Evolutionary conservation across 2,888 invertebrate genomes (phyloP), one percentile per base, ranked within the genome.

Genomic region (Callimorpha dominula): DNA sequence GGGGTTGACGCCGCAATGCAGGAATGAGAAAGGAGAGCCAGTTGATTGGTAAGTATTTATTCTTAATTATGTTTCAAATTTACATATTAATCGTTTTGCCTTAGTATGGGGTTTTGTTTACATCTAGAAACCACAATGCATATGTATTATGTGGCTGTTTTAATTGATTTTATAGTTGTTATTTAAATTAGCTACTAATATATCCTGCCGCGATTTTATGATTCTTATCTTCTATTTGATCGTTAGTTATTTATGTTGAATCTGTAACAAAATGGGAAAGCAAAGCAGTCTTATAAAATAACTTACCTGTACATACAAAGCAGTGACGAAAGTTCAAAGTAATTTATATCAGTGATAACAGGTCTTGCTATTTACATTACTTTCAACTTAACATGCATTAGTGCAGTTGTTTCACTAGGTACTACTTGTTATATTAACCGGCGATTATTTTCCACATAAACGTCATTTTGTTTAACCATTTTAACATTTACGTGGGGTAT

Each of bases 11-110:
- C 95, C 94, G 70, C 95, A 95, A 82, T 96, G 96, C 81, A 91
- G 95, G 80, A 97, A 97, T 91, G 97, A 97, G 87, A 94, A 95
- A 78, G 97, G 97, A 71, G 94, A 96, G 73, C 91, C 96, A 15
- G 97, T 98, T 12, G 97, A 97, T 91, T 98, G 97, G 97, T 97
- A 92, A 96, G 95, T 90, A 74, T 70, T 78, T 31, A 2, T 31
- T 1, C 2, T 1, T 31, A 31, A 2, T 31, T 31, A 31, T 31
- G 31, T 80, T 71, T 76, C 43, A n/a, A 57, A 54, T 14, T 42
- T 54, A 4, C 20, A 12, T 20, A 54, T 40, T 8, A 43, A 40
- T 52, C 0, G 40, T 42, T 11, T 54, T 5, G 52, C 42, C 52
- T 17, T 31, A 15, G 9, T 11, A 40, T 7, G 5, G 4, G 12